phyloP scores from a whole-genome alignment of 2,113 vertebrate genomes.

The Tylochromis polylepis region DNA sequence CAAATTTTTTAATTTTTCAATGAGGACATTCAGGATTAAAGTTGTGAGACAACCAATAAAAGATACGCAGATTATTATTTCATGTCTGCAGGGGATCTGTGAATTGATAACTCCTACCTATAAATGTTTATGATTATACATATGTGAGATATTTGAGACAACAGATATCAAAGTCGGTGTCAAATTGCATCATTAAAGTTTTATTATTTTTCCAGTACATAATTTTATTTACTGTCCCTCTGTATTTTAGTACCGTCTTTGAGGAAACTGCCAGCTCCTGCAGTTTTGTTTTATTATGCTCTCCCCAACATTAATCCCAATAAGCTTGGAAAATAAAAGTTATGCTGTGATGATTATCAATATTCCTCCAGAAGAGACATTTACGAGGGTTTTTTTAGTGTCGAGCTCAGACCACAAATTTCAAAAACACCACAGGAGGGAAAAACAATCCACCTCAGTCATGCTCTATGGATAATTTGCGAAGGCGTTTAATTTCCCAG shows the following conservation, averaged over 20 bases:
- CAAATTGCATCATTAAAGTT: slow-evolving; percentile 5
- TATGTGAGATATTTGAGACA: background rate
- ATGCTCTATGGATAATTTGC: background rate
- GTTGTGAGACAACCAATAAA: background rate
- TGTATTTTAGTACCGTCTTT: background rate
- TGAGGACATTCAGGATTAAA: background rate
- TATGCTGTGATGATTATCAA: slow-evolving; percentile 8
- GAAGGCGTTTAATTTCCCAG: slow-evolving; percentile 3
- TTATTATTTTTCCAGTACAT: background rate
- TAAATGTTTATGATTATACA: background rate
- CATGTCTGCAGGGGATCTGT: background rate
- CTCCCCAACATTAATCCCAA: slow-evolving; percentile 2
- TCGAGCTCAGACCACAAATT: slow-evolving; percentile 9
- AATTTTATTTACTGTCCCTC: background rate
- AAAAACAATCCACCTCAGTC: background rate
- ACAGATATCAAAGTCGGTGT: background rate
- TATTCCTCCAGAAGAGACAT: slow-evolving; percentile 34
- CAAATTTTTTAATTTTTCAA: background rate
- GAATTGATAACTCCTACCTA: background rate
- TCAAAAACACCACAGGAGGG: slow-evolving; percentile 1
- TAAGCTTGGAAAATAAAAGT: slow-evolving; percentile 5
- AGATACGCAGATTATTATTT: background rate
- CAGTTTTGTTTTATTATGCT: slow-evolving; percentile 15
- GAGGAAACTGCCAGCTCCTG: background rate
- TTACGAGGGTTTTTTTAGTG: slow-evolving; percentile 26